Percentiles rank a stretch among this genome's conserved stretches.
These are phyloP conservation scores for Enteromius viviparus DNA, from an alignment of 2,797 vertebrate species.

Conservation along the genomic window DNA sequence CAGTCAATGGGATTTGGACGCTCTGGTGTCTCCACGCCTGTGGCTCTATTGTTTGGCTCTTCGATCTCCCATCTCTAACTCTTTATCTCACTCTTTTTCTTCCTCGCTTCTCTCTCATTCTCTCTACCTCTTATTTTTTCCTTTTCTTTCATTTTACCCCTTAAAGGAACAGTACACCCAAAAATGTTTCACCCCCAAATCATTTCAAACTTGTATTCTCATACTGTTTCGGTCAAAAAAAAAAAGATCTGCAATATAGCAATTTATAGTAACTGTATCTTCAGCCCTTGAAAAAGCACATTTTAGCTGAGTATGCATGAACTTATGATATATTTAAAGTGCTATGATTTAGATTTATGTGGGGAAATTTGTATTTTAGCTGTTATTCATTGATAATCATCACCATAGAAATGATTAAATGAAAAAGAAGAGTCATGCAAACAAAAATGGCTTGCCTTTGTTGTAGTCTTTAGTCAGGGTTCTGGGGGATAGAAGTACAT, in stretches of 20 bases:
- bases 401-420: neutral
- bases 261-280: neutral
- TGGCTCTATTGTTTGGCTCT: conserved; percentile 38
- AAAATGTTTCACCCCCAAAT: neutral
- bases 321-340: neutral
- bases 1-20: conserved; percentile 52
- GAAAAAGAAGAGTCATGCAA: neutral
- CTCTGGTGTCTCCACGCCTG: conserved; percentile 58
- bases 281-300: neutral
- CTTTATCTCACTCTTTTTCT: conserved; percentile 21
- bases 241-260: neutral
- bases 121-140: conserved; percentile 20
- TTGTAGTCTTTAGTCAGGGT: neutral
- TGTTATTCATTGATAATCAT: neutral
- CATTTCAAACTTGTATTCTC: neutral
- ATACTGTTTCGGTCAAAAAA: neutral
- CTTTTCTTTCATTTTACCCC: conserved; percentile 9
- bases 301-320: neutral
- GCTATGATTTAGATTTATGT: neutral
- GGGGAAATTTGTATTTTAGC: neutral
- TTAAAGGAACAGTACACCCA: neutral
- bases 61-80: conserved; percentile 33
- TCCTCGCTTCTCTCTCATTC: conserved; percentile 30
- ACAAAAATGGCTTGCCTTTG: neutral
- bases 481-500: neutral